Base-by-base conservation (phyloP, 1,140 invertebrate species). In the Bicyclus anynana region DNA sequence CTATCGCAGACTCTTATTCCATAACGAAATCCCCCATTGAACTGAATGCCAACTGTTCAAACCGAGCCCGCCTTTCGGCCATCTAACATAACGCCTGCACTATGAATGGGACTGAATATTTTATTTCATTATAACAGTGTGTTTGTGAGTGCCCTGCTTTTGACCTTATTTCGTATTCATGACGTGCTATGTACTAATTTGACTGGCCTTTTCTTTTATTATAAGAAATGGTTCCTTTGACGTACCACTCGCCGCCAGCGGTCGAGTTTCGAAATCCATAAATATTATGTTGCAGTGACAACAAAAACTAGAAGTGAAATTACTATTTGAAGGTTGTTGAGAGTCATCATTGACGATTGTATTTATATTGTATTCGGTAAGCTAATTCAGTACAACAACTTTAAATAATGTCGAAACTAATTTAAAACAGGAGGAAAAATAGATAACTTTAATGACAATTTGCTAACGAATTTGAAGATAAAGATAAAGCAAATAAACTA, bases 121-220 rank as follows among this genome's bases (percentile, higher is more conserved):
- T 87, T 87, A 84, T 87, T 87, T 80, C 74, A 72, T 71, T 73
- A 75, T 76, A 80, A 74, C 74, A 59, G 72, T 72, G 53, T 84
- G 74, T 84, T 84, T 81, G 72, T 76, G 76, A 78, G 75, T 81
- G 79, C 79, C 81, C 76, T 74, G 72, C n/a, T n/a, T 81, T 83
- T 80, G 75, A 84, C 82, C 84, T 87, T 81, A 87, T 87, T 85
- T 53, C 46, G 78, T 85, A 87, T 87, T 85, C 84, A 83, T 69
- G 77, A 62, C 73, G 77, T 69, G 80, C 69, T 84, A 85, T 84
- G 71, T 86, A 84, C 67, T 74, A 72, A 74, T 74, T 69, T 66
- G 68, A 74, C 66, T 62, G 53, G 55, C 29, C 68, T 65, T 68
- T 70, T 66, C 68, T 65, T 69, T 70, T 66, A 62, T 66, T 60